Base-by-base conservation (phyloP, 2,888 invertebrate genomes). In the Melitaea athalia region DNA sequence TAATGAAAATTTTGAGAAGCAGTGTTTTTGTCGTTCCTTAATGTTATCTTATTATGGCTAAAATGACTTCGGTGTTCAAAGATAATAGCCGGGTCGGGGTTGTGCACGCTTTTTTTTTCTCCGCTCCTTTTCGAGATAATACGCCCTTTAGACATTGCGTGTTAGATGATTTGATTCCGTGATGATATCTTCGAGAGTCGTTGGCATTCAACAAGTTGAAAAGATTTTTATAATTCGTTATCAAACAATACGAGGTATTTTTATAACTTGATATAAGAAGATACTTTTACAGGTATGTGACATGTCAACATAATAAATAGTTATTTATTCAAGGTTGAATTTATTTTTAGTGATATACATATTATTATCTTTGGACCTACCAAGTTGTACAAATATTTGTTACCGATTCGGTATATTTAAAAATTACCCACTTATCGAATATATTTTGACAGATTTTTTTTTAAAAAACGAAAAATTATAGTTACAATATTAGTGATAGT, bases 21-120 rank as follows among this genome's bases (percentile, higher is more conserved):
- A 6, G 73, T 80, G 83, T 7, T 72, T 52, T 69, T 76, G 77
- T 80, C 85, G 85, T 87, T 85, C 86, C 86, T 89, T 92, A 92
- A 92, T 91, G 90, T 92, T 92, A 92, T 92, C 92, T 92, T 92
- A 92, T 92, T 92, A 92, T 88, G 87, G 89, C 89, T 92, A 92
- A 92, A 92, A 92, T 92, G 92, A 92, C 90, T 92, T 92, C 83
- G 92, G 91, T 92, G 92, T 92, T 91, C 87, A 82, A 80, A 92
- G 91, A 92, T 92, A 92, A 92, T 91, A 89, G 89, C 81, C 74
- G 84, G 80, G 79, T 84, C 81, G 81, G 87, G 86, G 88, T 84
- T 85, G 85, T 80, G 85, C 83, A 85, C 78, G 76, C 78, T 82
- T 85, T 90, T 85, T 90, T 49, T 92, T 91, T 90, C 85, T 79